Percentiles rank a stretch among this genome's conserved stretches.
phyloP scores from a whole-genome alignment of 2,797 vertebrate genomes.

The Spinus pinus region DNA sequence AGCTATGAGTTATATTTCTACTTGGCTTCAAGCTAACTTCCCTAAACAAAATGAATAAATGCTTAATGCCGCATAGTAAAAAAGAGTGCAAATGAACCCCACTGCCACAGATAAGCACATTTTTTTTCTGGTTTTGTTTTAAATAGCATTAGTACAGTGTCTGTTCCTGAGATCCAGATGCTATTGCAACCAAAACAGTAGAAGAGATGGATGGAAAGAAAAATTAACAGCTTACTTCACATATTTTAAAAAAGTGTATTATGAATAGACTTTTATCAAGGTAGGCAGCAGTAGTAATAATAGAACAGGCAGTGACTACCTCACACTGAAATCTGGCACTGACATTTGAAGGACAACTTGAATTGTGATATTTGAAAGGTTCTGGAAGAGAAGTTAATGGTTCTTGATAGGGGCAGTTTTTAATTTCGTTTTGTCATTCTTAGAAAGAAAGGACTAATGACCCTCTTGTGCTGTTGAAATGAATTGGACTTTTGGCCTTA shows the following conservation, averaged over 20 bases:
- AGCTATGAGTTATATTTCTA: neutral
- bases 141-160: neutral
- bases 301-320: neutral
- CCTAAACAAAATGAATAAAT: neutral
- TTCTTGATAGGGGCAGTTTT: neutral
- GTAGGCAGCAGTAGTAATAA: neutral
- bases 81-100: neutral
- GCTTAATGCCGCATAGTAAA: neutral
- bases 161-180: neutral
- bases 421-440: neutral
- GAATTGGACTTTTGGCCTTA: neutral
- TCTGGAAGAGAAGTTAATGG: neutral
- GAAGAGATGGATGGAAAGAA: neutral
- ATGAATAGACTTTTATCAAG: neutral
- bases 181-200: neutral
- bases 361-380: neutral
- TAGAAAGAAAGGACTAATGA: neutral
- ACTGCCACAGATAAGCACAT: neutral
- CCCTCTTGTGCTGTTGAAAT: neutral
- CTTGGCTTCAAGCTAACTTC: neutral
- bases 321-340: neutral
- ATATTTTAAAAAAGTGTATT: neutral
- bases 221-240: neutral
- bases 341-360: neutral
- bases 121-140: neutral